These are phyloP conservation scores for Ariopsis seemanni DNA, from an alignment of 2,113 vertebrate species.

Conservation along the genomic window DNA sequence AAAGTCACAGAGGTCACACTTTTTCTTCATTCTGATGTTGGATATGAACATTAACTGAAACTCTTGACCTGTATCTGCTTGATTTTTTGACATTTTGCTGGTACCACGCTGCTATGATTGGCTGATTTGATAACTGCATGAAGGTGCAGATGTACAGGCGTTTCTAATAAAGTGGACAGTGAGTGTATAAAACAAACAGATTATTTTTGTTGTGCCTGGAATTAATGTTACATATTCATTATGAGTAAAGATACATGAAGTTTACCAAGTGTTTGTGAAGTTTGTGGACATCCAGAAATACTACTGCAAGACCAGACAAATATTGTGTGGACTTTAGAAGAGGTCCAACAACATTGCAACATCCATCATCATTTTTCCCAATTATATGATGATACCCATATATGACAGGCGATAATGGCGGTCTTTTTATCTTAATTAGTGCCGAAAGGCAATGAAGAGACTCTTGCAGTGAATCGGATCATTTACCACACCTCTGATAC, in stretches of 20 bases:
- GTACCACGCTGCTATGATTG: too few species aligned
- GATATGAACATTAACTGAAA: too few species aligned
- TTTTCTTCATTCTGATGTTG: too few species aligned
- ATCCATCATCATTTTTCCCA: slow-evolving; percentile 42
- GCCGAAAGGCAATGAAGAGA: neutral
- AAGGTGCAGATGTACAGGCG: too few species aligned
- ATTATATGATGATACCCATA: slow-evolving; percentile 34
- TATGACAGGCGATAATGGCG: slow-evolving; percentile 29
- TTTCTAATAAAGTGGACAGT: too few species aligned
- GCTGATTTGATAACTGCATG: too few species aligned
- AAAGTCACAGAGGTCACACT: too few species aligned
- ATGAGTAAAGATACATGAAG: neutral
- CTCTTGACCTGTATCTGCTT: too few species aligned
- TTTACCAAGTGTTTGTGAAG: neutral
- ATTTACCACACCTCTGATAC: slow-evolving; percentile 8
- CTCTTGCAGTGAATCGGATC: neutral
- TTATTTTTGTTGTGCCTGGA: neutral
- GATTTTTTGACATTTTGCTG: too few species aligned
- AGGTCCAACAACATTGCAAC: neutral
- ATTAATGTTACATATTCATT: neutral
- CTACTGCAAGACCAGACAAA: neutral
- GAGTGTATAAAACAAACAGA: neutral
- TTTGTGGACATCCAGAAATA: neutral
- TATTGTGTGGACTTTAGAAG: neutral
- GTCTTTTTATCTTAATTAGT: slow-evolving; percentile 41